Base-by-base conservation (phyloP, 2,113 vertebrate genomes). In the Noturus placidus region DNA sequence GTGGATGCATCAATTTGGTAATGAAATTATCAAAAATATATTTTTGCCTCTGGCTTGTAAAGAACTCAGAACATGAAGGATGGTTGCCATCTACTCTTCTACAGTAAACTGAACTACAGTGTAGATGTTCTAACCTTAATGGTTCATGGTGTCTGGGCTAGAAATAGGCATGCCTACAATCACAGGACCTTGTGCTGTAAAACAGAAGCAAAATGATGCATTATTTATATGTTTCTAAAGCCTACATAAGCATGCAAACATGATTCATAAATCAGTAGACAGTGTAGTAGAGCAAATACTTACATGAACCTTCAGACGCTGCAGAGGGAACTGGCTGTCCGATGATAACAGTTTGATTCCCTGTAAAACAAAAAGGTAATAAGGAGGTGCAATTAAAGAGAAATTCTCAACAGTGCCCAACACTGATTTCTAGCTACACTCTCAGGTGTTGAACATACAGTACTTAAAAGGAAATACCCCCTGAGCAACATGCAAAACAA, bases 131-230 rank as follows among this genome's bases (percentile, higher is more conserved):
- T 82, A 52, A 87, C 19, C 72, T 89, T 42, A 25, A 46, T 69
- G 61, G 5, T 78, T 7, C 33, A 38, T 50, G 27, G 13, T 33
- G 54, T 83, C 35, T 61, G 82, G 13, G 27, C 69, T 85, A 83
- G 92, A 33, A 61, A 87, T 87, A 0, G 93, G 93, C 93, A 93
- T 93, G 91, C 82, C 91, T 63, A 92, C 69, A 84, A 93, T 91
- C 27, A 94, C 92, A 27, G 30, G 35, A 30, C 90, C 81, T 79
- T 83, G 84, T 77, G 89, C 91, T 93, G 93, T 87, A 90, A 86
- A 92, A 94, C 67, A 90, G 27, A 78, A 89, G 90, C n/a, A 76
- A 2, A 86, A 91, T 14, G 3, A 17, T 54, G 25, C 19, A 65
- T 25, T 54, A 63, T 56, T 42, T 67, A 67, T 57, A 15, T 30